phyloP scores from a whole-genome alignment of 2,797 vertebrate genomes.

The Hafferia zeledoni region DNA sequence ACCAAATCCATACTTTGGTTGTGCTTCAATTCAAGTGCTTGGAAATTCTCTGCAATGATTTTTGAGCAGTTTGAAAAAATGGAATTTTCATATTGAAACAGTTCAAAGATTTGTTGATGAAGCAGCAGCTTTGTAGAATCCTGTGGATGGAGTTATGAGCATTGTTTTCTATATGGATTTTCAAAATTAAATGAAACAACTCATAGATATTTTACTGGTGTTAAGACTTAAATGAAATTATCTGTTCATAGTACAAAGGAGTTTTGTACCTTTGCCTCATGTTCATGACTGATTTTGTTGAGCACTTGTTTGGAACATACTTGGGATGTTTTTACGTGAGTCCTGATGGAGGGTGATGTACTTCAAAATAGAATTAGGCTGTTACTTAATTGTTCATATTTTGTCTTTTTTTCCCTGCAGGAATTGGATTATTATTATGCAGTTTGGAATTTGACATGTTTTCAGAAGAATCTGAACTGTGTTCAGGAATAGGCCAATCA shows the following conservation, averaged over 20 bases:
- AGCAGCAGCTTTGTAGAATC: slow-evolving; percentile 72
- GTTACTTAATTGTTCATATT: slow-evolving; percentile 48
- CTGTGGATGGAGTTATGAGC: slow-evolving; percentile 69
- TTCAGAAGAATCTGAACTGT: slow-evolving; percentile 52
- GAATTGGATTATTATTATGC: slow-evolving; percentile 68
- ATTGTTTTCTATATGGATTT: slow-evolving; percentile 70
- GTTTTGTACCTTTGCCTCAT: slow-evolving; percentile 29
- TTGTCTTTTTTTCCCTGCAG: slow-evolving; percentile 62
- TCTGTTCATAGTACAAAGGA: slow-evolving; percentile 56
- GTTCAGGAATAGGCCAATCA: slow-evolving; percentile 52
- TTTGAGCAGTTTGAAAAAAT: slow-evolving; percentile 57
- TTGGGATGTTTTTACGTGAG: slow-evolving; percentile 50
- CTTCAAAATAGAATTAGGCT: slow-evolving; percentile 51
- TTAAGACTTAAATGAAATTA: slow-evolving; percentile 59
- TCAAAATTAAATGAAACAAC: slow-evolving; percentile 61
- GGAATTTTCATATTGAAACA: slow-evolving; percentile 76
- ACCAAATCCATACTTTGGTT: slow-evolving; percentile 58
- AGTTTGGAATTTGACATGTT: slow-evolving; percentile 66
- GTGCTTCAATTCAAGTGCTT: slow-evolving; percentile 69
- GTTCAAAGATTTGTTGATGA: slow-evolving; percentile 70
- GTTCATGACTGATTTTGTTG: background rate
- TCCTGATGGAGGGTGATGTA: slow-evolving; percentile 43
- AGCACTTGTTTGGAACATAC: slow-evolving; percentile 62
- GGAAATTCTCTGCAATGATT: slow-evolving; percentile 69
- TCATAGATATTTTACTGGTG: slow-evolving; percentile 64